Evolutionary conservation across 2,113 vertebrate genomes (phyloP), one percentile per base, ranked within the genome.

Genomic region (Hippoglossus stenolepis): DNA sequence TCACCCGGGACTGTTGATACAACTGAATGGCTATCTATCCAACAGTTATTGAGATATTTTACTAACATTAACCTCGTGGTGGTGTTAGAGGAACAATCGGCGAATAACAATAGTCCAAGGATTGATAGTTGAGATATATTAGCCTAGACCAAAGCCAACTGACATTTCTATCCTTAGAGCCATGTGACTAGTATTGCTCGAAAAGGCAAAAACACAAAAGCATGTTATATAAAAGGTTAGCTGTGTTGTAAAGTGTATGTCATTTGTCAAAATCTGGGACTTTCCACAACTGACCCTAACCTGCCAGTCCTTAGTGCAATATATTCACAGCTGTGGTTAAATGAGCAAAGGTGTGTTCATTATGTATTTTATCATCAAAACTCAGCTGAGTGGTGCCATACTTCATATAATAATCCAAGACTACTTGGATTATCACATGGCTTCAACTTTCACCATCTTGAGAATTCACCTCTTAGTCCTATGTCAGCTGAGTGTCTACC

Each of bases 391-490:
- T 24, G 35, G 47, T 43, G 38, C 7, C 26, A 35, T 24, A 21
- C 47, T 2, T 62, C 45, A 70, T 70, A 31, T 31, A 31, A 31
- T 31, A 31, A 31, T 31, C 31, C 6, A 31, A 31, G 31, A 31
- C 28, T 74, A 18, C 57, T 65, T 65, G 45, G 45, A 23, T 54
- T 9, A 54, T 54, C 10, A 54, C 8, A 54, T 23, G 56, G 56
- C 11, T 54, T 31, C 24, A 59, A 43, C 26, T 71, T 21, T 28
- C 4, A 31, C 21, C 23, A 23, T 35, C 9, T 64, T 63, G 43
- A 62, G 38, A 69, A 14, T 26, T 65, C 1, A 24, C 5, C 31
- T 18, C 7, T 73, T 26, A 78, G 35, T 84, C 21, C 11, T 59
- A 40, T 20, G 71, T 65, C 3, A 13, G 28, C 38, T 21, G 51